phyloP scores from a whole-genome alignment of 1,140 invertebrate species.

The Neodiprion virginianus region DNA sequence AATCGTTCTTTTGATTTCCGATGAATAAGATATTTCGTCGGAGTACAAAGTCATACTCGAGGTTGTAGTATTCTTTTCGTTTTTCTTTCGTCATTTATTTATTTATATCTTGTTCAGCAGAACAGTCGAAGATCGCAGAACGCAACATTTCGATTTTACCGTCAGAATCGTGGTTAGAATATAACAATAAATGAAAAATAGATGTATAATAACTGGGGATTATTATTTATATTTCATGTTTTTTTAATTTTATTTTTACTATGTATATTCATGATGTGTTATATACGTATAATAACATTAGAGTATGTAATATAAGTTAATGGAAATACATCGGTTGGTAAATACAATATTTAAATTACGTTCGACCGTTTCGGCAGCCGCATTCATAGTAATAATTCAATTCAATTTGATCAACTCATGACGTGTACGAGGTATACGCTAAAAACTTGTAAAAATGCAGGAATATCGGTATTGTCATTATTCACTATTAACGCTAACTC shows the following conservation, averaged over 20 bases:
- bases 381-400: background rate
- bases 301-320: slow-evolving; percentile 10
- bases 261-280: background rate
- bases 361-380: background rate
- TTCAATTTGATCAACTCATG: background rate
- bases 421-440: background rate
- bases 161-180: too few species aligned
- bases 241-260: background rate
- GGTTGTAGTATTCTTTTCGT: too few species aligned
- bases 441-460: slow-evolving; percentile 11
- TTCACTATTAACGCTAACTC: slow-evolving; percentile 9
- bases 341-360: slow-evolving; percentile 1
- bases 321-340: slow-evolving; percentile 6
- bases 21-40: too few species aligned
- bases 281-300: slow-evolving; percentile 5
- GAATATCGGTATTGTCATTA: slow-evolving; percentile 19
- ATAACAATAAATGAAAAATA: too few species aligned
- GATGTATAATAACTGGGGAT: background rate
- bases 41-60: too few species aligned
- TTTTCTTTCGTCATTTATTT: too few species aligned
- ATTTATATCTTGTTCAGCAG: too few species aligned
- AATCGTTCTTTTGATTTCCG: too few species aligned
- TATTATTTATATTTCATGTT: background rate
- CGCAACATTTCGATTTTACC: too few species aligned
- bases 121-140: too few species aligned